Percentiles rank a stretch among this genome's conserved stretches.
Conservation (phyloP, 2,888 invertebrate genomes). For the Apantesis nais region DNA sequence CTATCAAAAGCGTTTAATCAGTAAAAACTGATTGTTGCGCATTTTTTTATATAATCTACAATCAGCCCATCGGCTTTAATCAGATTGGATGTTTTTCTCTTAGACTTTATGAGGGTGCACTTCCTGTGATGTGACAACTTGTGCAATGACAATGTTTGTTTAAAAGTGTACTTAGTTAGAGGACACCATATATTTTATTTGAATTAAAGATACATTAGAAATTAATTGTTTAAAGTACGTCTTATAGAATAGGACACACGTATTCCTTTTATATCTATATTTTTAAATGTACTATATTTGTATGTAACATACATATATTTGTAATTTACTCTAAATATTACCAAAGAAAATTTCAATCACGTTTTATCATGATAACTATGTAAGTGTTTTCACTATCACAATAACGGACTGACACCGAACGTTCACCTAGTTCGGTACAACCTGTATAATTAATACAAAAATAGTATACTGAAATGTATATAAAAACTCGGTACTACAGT, state of each 20-base stretch:
- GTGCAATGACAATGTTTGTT: not conserved
- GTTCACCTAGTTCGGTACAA: slow-evolving; percentile 26
- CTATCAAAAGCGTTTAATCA: not conserved
- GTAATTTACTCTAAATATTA: not conserved
- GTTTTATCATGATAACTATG: not conserved
- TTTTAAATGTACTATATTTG: not conserved
- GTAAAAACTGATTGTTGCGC: not conserved
- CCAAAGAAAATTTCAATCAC: not conserved
- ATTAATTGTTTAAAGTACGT: too few species aligned
- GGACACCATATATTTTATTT: not conserved
- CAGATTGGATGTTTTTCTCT: too few species aligned
- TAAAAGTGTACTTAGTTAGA: not conserved
- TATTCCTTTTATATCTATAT: not conserved
- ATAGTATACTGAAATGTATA: slow-evolving; percentile 34
- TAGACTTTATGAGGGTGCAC: too few species aligned
- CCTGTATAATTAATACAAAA: slow-evolving; percentile 30
- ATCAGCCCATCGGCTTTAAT: too few species aligned
- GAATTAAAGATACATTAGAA: not conserved
- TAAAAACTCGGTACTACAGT: slow-evolving; percentile 40
- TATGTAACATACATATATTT: too few species aligned
- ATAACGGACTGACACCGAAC: not conserved
- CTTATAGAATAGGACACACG: too few species aligned
- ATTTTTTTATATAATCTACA: too few species aligned
- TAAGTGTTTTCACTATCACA: slow-evolving; percentile 1
- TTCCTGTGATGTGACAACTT: too few species aligned